Evolutionary conservation across 2,888 invertebrate species (phyloP).

Genomic region (Lepidonotus clava): DNA sequence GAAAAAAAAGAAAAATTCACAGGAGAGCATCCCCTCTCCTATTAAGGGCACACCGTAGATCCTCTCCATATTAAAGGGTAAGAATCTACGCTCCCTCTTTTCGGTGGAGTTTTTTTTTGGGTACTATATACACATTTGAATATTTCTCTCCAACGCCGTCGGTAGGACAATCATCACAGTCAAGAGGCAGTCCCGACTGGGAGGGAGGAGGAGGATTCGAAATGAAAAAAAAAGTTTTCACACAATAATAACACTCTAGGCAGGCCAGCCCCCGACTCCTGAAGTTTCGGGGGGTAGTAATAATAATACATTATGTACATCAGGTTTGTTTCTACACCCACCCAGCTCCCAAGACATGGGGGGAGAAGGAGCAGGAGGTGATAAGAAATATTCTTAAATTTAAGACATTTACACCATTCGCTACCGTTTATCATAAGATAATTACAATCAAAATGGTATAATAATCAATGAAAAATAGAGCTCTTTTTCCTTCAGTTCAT

Average conservation of each 20-base stretch:
- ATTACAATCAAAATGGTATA: not conserved
- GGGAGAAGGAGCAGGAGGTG: too few relatives aligned
- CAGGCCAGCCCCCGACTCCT: too few relatives aligned
- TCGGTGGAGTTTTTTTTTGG: not conserved
- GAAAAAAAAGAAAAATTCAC: not conserved
- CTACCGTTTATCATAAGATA: not conserved
- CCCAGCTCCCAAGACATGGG: too few relatives aligned
- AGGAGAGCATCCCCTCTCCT: not conserved
- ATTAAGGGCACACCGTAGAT: too few relatives aligned
- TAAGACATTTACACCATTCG: not conserved
- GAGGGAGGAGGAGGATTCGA: too few relatives aligned
- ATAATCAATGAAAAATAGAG: not conserved
- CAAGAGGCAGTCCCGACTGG: constrained; percentile 42
- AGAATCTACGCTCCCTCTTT: not conserved
- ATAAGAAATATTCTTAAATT: too few relatives aligned
- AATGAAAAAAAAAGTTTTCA: too few relatives aligned
- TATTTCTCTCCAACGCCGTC: not conserved
- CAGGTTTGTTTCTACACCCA: too few relatives aligned
- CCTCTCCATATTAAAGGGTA: not conserved
- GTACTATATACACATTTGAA: not conserved
- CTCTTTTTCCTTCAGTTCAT: not conserved
- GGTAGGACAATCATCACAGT: constrained; percentile 25
- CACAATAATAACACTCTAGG: too few relatives aligned
- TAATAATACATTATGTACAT: too few relatives aligned
- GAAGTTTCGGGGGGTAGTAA: too few relatives aligned